Base-by-base conservation (phyloP, 2,888 invertebrate species). In the Apomyelois bistriatella region DNA sequence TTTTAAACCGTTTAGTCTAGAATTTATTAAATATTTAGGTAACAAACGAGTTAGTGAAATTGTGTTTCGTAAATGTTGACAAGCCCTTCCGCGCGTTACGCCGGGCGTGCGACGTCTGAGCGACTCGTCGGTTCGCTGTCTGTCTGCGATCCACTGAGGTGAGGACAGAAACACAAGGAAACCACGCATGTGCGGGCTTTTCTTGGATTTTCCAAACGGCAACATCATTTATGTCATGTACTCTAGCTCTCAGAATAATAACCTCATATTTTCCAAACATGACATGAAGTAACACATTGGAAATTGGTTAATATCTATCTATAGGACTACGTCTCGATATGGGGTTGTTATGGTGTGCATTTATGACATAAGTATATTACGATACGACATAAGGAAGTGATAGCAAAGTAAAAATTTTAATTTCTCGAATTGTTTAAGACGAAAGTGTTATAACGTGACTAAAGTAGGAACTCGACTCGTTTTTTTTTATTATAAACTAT, bases 111-210 rank as follows among this genome's bases (percentile, higher is more conserved):
- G 81, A 65, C 82, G 82, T 83, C 79, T 82, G 85, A 73, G 52
- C 50, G 55, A 59, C 54, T 22, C 64, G 60, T 52, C 61, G 59
- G 64, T 32, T 41, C 32, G 36, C 9, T 1, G 40, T 16, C n/a
- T 37, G 37, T 37, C 12, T 12, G 17, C 22, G 36, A 7, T 17
- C 47, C 2, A 28, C 40, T 17, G 28, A 17, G 36, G 36, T 16
- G 65, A 66, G 66, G 66, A 66, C 70, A 70, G 66, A 68, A 66
- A 72, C 69, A 77, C 78, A 73, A 74, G 76, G 68, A 74, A 76
- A 79, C 79, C 72, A 82, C 87, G 87, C 87, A 88, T 85, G 87
- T 79, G 86, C 85, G 70, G 70, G 69, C 72, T 78, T 76, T 76
- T 74, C 76, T 74, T 67, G 75, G 78, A 62, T 82, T 85, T 82